Conservation (phyloP, 2,888 invertebrate genomes). For the Synanthedon vespiformis region DNA sequence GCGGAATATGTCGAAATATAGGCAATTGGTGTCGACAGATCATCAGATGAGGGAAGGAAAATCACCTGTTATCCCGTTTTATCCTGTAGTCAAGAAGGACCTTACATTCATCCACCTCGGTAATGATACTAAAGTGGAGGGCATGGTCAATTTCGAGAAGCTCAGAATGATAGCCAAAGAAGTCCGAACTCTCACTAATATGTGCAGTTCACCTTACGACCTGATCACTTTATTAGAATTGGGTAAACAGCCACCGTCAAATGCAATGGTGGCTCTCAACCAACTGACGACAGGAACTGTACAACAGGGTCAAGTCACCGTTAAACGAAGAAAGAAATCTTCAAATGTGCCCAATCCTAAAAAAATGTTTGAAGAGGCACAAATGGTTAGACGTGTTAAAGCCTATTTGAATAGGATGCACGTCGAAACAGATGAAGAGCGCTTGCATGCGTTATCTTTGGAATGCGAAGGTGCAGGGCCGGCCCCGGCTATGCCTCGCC, state of each 20-base stretch:
- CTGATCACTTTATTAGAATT: conserved; percentile 85
- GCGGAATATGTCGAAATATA: conserved; percentile 98
- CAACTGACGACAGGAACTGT: conserved; percentile 84
- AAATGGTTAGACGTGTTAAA: conserved; percentile 97
- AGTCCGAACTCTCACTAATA: conserved; percentile 88
- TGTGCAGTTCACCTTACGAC: conserved; percentile 96
- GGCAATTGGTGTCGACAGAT: conserved; percentile 92
- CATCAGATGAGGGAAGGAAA: conserved; percentile 72
- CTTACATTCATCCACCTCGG: conserved; percentile 98
- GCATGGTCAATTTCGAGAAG: conserved; percentile 97
- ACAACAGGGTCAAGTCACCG: conserved; percentile 82
- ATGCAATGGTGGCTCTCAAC: conserved; percentile 89
- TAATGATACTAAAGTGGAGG: conserved; percentile 91
- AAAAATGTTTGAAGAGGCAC: conserved; percentile 99
- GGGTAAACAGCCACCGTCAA: conserved; percentile 88
- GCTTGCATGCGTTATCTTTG: conserved; percentile 87
- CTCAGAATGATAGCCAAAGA: conserved; percentile 98
- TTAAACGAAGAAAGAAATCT: conserved; percentile 90
- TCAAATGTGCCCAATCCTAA: conserved; percentile 93
- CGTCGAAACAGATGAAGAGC: conserved; percentile 91
- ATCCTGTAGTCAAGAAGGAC: conserved; percentile 93
- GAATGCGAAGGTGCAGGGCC: conserved; percentile 86
- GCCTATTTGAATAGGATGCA: conserved; percentile 94
- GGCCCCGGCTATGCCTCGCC: conserved; percentile 74
- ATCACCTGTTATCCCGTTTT: conserved; percentile 87